Evolutionary conservation across 2,797 vertebrate species (phyloP), one percentile per base, ranked within the genome.

Genomic region (Rhyacichthys aspro): DNA sequence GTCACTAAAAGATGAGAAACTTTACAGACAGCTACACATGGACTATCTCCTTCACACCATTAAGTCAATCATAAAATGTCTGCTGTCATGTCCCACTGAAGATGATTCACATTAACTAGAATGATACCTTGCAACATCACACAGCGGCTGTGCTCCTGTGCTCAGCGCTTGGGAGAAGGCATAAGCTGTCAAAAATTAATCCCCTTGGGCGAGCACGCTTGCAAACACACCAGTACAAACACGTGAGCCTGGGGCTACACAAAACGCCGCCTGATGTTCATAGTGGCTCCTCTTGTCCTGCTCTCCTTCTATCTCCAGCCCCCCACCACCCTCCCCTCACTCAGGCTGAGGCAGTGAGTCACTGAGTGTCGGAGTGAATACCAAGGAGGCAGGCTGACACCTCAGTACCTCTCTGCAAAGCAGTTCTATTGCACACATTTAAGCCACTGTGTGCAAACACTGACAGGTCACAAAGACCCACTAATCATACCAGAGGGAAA

Each of bases 321-420:
- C 7, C 46, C 71, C 50, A 11, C 59, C 70, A 64, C 66, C 76
- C 78, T 71, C 37, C 70, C 66, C 54, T 47, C 76, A 83, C 70
- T 76, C 71, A 69, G 81, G 74, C 84, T 78, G 73, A 80, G 70
- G 61, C 82, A 73, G 89, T 91, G 91, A 92, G 88, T 92, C 91
- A 91, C 85, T 76, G 86, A 68, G 89, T 88, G 88, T 79, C 84
- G 90, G 81, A 88, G 78, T 84, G 93, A 93, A 93, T 93, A 93
- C 91, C 90, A 92, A 93, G 82, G 78, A 93, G 88, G 78, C 63
- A 72, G 75, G 79, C 83, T 83, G 84, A 88, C 88, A 90, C 88
- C 82, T 78, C 80, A 73, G 69, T 71, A 86, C 80, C 59, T 71
- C 82, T 74, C 72, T 74, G 78, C 75, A 76, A 72, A 74, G 81